Percentiles rank a stretch among this genome's conserved stretches.
These are phyloP conservation scores for Gorsachius magnificus DNA, from an alignment of 2,797 vertebrate genomes.

Conservation along the genomic window DNA sequence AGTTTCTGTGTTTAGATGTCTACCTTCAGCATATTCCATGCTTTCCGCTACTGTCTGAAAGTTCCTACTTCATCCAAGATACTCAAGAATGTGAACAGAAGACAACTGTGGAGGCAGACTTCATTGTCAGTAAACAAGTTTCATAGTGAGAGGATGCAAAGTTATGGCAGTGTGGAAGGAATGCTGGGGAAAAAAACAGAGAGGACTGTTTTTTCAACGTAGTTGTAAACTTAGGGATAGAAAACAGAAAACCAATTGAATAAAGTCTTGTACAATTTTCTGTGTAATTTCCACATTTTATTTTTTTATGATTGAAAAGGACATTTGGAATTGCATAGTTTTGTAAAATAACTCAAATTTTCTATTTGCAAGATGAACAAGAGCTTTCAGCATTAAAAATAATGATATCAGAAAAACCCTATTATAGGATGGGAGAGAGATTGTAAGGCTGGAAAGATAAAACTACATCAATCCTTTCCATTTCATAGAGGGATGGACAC, in stretches of 20 bases:
- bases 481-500: not conserved
- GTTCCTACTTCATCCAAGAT: not conserved
- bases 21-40: not conserved
- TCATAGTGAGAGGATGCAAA: not conserved
- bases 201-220: not conserved
- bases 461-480: not conserved
- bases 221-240: not conserved
- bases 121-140: not conserved
- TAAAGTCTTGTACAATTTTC: not conserved
- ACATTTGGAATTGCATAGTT: not conserved
- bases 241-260: not conserved
- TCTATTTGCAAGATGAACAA: not conserved
- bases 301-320: not conserved
- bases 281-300: not conserved
- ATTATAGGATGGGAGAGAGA: not conserved
- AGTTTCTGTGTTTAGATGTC: not conserved
- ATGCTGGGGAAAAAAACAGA: not conserved
- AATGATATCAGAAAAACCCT: not conserved
- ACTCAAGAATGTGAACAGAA: not conserved
- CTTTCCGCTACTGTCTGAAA: not conserved
- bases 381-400: not conserved
- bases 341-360: not conserved
- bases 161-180: not conserved
- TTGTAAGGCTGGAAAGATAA: not conserved
- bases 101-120: not conserved